Conservation (phyloP, 2,888 invertebrate genomes). For the Epistrophe grossulariae region DNA sequence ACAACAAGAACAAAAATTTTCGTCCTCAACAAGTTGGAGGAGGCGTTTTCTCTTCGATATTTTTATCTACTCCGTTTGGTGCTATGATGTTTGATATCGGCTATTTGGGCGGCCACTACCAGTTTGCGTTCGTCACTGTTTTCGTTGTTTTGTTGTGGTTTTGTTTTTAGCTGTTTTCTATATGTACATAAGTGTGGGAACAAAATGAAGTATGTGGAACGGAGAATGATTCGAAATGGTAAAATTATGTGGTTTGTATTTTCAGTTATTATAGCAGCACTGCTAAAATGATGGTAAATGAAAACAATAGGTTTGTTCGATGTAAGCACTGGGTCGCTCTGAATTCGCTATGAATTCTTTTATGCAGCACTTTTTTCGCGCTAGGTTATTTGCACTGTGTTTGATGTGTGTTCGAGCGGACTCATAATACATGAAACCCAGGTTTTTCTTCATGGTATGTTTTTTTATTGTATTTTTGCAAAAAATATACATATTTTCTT, state of each 20-base stretch:
- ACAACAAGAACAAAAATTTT: conserved; percentile 50
- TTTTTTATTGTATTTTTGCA: no score
- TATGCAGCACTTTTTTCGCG: no score
- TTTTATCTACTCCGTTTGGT: conserved; percentile 21
- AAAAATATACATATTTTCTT: no score
- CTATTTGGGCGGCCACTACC: conserved; percentile 32
- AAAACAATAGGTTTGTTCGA: no score
- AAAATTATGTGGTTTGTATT: background rate
- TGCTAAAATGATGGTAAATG: background rate
- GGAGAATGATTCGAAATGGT: conserved; percentile 18
- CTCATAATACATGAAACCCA: no score
- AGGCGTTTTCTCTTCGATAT: conserved; percentile 65
- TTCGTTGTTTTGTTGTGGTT: conserved; percentile 40
- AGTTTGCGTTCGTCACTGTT: conserved; percentile 69
- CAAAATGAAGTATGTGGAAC: conserved; percentile 29
- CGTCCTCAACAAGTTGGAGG: conserved; percentile 72
- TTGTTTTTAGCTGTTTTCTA: conserved; percentile 14
- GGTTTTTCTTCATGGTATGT: no score
- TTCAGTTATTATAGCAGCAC: background rate
- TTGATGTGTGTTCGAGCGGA: no score
- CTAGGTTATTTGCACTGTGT: no score
- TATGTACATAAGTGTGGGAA: conserved; percentile 3
- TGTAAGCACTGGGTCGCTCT: no score
- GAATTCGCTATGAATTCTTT: no score
- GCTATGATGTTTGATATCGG: conserved; percentile 14